Evolutionary conservation across 2,888 invertebrate species (phyloP), one percentile per base, ranked within the genome.

Genomic region (Epinotia nisella): DNA sequence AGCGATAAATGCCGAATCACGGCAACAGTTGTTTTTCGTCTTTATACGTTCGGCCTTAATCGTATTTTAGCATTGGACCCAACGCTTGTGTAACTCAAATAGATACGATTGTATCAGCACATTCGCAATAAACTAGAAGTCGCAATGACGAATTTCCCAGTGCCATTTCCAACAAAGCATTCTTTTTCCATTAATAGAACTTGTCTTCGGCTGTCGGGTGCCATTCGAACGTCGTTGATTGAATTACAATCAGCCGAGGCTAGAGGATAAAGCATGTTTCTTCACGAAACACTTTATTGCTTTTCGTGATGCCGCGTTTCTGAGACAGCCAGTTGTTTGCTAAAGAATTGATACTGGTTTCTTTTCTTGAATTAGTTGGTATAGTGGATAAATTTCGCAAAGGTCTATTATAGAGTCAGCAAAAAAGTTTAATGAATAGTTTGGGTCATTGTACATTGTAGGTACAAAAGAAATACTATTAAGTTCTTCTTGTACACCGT

Each of bases 191-290:
- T 59, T 58, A 71, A 71, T 51, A 51, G 17, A 64, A 71, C 15
- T 51, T 49, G 62, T 59, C 69, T 39, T 53, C 41, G 49, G 49
- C 68, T 58, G 56, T 64, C 61, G 56, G 41, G 21, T 19, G 9
- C 53, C 65, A 55, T 66, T 66, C 53, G 39, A 55, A 11, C 79
- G 76, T 76, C 76, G 77, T 62, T 74, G 75, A 80, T 82, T 78
- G 81, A 79, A 81, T 81, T 79, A 77, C 81, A 82, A 81, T 78
- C 76, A 71, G 72, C 39, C n/a, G 39, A 65, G 71, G 24, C 53
- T 59, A 51, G 39, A 65, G 71, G 24, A 59, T 59, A 58, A 71
- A 65, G 59, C 71, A 65, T 65, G 51, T 62, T 64, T 45, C 45
- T 62, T 62, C 69, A 24, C 41, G 66, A 56, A 66, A 56, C 67